These are phyloP conservation scores for Buphagus erythrorhynchus DNA, from an alignment of 2,797 vertebrate species.

Conservation along the genomic window DNA sequence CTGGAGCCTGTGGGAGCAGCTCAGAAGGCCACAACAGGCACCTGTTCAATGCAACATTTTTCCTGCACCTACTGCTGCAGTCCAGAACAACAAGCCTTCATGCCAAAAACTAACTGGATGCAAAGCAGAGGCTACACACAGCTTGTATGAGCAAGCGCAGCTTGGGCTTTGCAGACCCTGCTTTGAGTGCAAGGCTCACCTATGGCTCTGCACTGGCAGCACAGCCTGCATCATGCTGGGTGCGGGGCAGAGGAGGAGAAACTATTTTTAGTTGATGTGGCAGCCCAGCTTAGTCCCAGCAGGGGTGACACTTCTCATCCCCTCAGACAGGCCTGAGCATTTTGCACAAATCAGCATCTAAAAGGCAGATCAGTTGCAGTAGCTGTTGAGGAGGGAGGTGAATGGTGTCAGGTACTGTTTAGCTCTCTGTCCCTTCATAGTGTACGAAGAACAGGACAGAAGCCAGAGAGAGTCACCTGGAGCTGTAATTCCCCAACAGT, in stretches of 20 bases:
- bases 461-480: not conserved
- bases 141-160: fast-evolving
- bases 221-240: not conserved
- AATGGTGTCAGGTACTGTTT: not conserved
- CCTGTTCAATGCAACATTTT: fast-evolving
- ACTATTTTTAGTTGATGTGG: not conserved
- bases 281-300: not conserved
- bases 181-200: not conserved
- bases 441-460: not conserved
- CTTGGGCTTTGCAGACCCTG: fast-evolving
- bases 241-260: not conserved
- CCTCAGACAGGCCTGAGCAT: not conserved
- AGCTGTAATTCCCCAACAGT: not conserved
- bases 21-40: not conserved
- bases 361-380: not conserved
- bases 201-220: not conserved
- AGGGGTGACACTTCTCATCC: not conserved
- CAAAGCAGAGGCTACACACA: not conserved
- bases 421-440: not conserved
- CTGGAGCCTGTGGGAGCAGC: not conserved
- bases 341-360: not conserved
- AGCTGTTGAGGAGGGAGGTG: not conserved
- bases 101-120: not conserved
- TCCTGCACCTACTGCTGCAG: not conserved
- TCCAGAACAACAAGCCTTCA: not conserved